Evolutionary conservation across 2,797 vertebrate genomes (phyloP).

Genomic region (Coregonus sp.): DNA sequence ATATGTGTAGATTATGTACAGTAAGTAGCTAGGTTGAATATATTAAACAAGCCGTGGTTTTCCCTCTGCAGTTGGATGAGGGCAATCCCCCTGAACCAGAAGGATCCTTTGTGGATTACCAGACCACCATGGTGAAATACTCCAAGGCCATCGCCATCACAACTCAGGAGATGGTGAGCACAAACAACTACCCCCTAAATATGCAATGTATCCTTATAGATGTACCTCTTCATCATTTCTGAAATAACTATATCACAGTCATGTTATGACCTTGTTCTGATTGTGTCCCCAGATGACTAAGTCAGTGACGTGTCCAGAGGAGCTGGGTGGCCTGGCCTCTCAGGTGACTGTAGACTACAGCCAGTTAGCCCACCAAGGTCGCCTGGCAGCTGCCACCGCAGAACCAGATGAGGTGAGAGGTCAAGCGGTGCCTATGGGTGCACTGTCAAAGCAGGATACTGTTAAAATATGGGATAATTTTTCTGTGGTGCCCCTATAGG

Average conservation of each 20-base stretch:
- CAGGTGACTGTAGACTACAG: slow-evolving; percentile 97
- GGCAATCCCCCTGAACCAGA: slow-evolving; percentile 92
- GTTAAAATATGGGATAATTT: slow-evolving; percentile 20
- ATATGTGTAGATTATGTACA: slow-evolving; percentile 7
- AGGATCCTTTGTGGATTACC: slow-evolving; percentile 96
- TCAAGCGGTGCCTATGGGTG: not conserved
- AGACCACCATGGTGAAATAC: slow-evolving; percentile 97
- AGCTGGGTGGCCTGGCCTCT: slow-evolving; percentile 94
- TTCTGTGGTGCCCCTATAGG: not conserved
- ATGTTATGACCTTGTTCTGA: not conserved
- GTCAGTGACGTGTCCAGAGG: slow-evolving; percentile 96
- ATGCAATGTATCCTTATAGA: not conserved
- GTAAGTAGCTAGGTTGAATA: slow-evolving; percentile 8
- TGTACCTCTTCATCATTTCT: not conserved
- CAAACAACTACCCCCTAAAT: not conserved
- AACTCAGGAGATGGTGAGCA: slow-evolving; percentile 97
- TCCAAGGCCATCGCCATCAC: slow-evolving; percentile 97
- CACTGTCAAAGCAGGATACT: not conserved
- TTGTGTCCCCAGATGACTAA: slow-evolving; percentile 92
- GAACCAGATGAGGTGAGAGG: slow-evolving; percentile 92
- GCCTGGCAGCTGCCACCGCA: slow-evolving; percentile 92
- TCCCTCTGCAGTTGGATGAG: slow-evolving; percentile 85
- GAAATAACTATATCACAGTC: not conserved
- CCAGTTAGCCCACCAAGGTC: slow-evolving; percentile 93
- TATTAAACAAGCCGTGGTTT: slow-evolving; percentile 7